Evolutionary conservation across 2,888 invertebrate species (phyloP).

Genomic region (Gastracanthus pulcherrimus): DNA sequence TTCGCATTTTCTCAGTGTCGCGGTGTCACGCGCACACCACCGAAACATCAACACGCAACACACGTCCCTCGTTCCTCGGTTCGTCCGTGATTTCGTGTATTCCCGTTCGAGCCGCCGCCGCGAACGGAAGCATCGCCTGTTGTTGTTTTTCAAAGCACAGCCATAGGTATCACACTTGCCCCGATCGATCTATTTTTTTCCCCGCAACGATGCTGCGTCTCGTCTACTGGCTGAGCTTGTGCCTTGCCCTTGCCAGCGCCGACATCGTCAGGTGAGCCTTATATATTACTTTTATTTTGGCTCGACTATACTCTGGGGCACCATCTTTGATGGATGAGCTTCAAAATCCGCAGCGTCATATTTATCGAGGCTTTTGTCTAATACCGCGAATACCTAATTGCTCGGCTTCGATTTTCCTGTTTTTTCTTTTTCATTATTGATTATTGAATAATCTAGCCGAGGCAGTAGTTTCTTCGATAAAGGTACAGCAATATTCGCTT

Average conservation of each 20-base stretch:
- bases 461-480: no score
- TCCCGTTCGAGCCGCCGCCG: neutral
- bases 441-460: no score
- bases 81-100: neutral
- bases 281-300: slow-evolving; percentile 14
- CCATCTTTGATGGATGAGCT: neutral
- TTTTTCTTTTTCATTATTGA: no score
- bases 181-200: no score
- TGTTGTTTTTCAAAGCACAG: no score
- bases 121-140: no score
- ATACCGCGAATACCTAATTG: neutral
- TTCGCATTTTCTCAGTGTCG: no score
- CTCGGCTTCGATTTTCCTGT: no score
- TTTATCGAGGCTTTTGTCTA: neutral
- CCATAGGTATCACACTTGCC: no score
- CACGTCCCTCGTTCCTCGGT: no score
- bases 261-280: slow-evolving; percentile 63
- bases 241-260: slow-evolving; percentile 59
- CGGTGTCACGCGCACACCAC: neutral
- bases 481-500: no score
- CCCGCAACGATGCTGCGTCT: slow-evolving; percentile 61
- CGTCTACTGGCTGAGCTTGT: slow-evolving; percentile 59
- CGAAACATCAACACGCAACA: neutral
- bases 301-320: neutral
- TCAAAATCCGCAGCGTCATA: slow-evolving; percentile 36